A percentile compares a stretch with the other conserved stretches of the same genome.
phyloP scores from a whole-genome alignment of 2,888 invertebrate species.

The Serrognathus titanus region DNA sequence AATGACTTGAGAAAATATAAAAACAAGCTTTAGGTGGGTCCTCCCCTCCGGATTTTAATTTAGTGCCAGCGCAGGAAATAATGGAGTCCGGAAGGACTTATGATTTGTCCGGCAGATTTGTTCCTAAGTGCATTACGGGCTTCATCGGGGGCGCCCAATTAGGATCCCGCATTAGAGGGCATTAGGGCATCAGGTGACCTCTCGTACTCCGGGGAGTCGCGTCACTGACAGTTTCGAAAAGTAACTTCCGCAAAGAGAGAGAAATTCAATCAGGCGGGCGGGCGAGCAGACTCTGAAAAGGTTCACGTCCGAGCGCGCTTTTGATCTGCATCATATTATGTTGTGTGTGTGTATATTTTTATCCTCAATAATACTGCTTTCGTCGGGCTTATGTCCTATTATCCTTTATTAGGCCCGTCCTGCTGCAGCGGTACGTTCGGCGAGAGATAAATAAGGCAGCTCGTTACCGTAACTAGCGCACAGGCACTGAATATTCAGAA shows the following conservation, averaged over 20 bases:
- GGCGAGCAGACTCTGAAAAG: conserved; percentile 19
- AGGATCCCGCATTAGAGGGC: conserved; percentile 24
- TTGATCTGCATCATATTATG: conserved; percentile 37
- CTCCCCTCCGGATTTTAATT: too few species aligned
- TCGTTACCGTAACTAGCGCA: conserved; percentile 39
- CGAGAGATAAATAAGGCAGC: conserved; percentile 34
- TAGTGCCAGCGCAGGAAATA: too few species aligned
- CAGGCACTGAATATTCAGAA: conserved; percentile 27
- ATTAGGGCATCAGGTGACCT: conserved; percentile 30
- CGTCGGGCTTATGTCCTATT: conserved; percentile 33
- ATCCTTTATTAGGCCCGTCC: conserved; percentile 34
- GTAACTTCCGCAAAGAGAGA: conserved; percentile 17
- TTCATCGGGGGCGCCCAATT: conserved; percentile 21
- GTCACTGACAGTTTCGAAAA: conserved; percentile 1
- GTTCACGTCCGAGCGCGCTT: conserved; percentile 31
- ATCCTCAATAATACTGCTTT: conserved; percentile 26
- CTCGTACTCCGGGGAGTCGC: conserved; percentile 17
- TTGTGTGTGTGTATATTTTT: conserved; percentile 32
- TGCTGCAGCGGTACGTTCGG: conserved; percentile 28
- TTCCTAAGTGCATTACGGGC: conserved; percentile 14
- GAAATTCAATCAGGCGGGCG: conserved; percentile 31
- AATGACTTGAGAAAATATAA: too few species aligned
- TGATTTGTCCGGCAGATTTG: conserved; percentile 17
- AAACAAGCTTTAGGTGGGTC: too few species aligned
- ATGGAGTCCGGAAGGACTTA: conserved; percentile 9